Conservation (phyloP, 1,140 invertebrate species). For the Aleiodes sp. region DNA sequence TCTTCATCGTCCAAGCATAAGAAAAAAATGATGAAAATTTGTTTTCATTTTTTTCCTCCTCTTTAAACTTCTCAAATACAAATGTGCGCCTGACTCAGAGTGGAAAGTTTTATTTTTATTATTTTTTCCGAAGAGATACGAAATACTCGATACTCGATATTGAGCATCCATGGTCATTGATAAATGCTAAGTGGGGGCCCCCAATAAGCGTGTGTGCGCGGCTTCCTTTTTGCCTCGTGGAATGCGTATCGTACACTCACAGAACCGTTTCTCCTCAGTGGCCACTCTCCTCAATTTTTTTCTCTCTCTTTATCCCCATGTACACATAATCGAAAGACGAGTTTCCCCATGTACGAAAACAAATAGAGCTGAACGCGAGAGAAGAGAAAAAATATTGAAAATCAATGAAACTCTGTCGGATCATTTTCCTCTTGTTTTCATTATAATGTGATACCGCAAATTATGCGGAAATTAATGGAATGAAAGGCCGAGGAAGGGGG, state of each 20-base stretch:
- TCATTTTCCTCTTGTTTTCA: too few relatives aligned
- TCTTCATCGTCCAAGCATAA: too few relatives aligned
- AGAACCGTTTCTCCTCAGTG: neutral
- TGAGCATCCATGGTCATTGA: constrained; percentile 38
- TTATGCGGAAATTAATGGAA: too few relatives aligned
- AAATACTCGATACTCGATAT: constrained; percentile 1
- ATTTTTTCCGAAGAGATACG: neutral
- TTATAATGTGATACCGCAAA: too few relatives aligned
- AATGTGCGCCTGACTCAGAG: neutral
- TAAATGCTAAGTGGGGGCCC: constrained; percentile 45
- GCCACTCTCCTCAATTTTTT: too few relatives aligned
- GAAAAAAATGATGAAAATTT: too few relatives aligned
- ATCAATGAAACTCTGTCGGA: too few relatives aligned
- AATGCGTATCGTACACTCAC: constrained; percentile 40
- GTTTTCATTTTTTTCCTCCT: too few relatives aligned
- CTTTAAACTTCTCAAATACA: too few relatives aligned
- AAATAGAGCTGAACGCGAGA: too few relatives aligned
- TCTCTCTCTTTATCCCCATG: neutral
- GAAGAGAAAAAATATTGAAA: too few relatives aligned
- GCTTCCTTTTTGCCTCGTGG: constrained; percentile 33
- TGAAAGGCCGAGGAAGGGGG: too few relatives aligned
- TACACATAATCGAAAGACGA: neutral
- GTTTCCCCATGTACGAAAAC: neutral
- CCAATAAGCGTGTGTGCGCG: constrained; percentile 14
- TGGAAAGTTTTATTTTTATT: constrained; percentile 1